Conservation (phyloP, 2,113 vertebrate species). For the Rhadina sibilatrix region DNA sequence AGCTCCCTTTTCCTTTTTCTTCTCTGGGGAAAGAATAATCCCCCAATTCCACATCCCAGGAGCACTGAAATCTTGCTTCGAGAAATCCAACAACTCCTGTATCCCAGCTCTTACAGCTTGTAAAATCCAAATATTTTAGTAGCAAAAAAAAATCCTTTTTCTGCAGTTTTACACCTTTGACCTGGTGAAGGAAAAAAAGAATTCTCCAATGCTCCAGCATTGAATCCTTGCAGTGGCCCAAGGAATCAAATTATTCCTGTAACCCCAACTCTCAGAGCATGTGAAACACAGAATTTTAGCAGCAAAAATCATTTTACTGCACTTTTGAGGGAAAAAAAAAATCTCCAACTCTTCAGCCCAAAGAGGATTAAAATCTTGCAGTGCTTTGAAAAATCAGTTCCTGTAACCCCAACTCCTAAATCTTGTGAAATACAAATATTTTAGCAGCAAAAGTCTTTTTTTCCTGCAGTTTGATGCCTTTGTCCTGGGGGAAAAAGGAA, state of each 20-base stretch:
- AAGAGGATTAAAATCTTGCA: rapidly evolving
- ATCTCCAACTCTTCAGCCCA: not conserved
- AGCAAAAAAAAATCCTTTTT: not conserved
- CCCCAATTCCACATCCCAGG: not conserved
- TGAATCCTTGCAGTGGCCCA: no score
- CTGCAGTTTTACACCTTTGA: not conserved
- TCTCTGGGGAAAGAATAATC: not conserved
- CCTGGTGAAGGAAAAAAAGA: not conserved
- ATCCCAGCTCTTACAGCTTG: not conserved
- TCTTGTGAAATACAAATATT: not conserved
- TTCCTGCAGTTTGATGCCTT: not conserved
- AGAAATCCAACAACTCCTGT: not conserved
- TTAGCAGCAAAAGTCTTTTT: not conserved
- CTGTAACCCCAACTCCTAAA: not conserved
- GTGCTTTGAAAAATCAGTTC: not conserved
- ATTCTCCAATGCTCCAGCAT: no score
- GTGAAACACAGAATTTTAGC: no score
- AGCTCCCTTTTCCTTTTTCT: no score
- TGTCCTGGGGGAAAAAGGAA: not conserved
- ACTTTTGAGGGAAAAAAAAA: no score
- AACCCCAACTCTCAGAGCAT: no score
- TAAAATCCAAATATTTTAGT: not conserved
- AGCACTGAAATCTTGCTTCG: no score
- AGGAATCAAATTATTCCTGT: no score
- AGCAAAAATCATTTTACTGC: no score